A percentile compares a stretch with the other conserved stretches of the same genome.
Conservation (phyloP, 2,113 vertebrate genomes). For the Cyanoderma ruficeps region DNA sequence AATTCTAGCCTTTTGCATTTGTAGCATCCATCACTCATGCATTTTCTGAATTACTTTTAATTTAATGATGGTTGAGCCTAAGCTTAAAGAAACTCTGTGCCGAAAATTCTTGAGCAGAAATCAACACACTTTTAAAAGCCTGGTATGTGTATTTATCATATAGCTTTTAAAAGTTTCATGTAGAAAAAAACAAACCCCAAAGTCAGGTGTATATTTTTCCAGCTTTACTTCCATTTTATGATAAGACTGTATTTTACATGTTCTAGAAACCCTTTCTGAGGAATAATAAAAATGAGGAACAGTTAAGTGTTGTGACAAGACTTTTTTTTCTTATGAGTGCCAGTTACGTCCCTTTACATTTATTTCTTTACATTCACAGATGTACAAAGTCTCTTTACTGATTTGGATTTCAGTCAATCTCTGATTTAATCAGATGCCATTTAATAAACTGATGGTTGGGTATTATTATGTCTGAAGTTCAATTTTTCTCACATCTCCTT, state of each 20-base stretch:
- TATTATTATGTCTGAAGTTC: background rate
- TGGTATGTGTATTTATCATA: background rate
- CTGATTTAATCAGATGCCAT: background rate
- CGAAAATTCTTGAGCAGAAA: background rate
- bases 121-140: background rate
- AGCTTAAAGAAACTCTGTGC: background rate
- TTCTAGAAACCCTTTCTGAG: background rate
- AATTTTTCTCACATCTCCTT: background rate
- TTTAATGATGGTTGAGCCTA: background rate
- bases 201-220: background rate
- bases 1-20: background rate
- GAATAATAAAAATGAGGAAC: background rate
- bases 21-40: background rate
- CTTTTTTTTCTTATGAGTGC: background rate
- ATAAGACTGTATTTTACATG: background rate
- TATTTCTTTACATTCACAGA: background rate
- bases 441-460: conserved; percentile 1
- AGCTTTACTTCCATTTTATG: background rate
- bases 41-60: background rate
- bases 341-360: background rate
- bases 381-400: background rate
- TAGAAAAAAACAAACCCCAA: background rate
- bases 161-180: background rate
- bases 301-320: background rate
- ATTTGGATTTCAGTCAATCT: background rate